Percentiles rank a stretch among this genome's conserved stretches.
phyloP scores from a whole-genome alignment of 2,888 invertebrate species.

The Polyploca ridens region DNA sequence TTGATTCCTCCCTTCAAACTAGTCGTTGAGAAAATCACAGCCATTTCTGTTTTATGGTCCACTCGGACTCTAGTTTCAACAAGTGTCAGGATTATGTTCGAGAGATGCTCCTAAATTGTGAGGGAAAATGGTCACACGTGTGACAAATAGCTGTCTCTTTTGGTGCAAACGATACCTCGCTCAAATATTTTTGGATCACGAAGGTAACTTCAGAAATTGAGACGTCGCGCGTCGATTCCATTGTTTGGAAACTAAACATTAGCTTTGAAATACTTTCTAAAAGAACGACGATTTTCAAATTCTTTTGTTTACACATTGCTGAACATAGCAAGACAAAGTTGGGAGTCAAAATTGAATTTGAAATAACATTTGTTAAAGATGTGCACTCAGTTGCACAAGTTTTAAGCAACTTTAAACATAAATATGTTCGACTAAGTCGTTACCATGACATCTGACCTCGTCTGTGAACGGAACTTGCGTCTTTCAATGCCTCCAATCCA shows the following conservation, averaged over 20 bases:
- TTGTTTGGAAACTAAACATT: not conserved
- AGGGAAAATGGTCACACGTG: conserved; percentile 28
- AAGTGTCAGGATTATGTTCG: conserved; percentile 54
- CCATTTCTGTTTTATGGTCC: conserved; percentile 41
- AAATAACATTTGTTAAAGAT: conserved; percentile 41
- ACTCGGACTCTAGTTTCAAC: conserved; percentile 45
- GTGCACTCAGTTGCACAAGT: conserved; percentile 42
- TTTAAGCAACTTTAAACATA: conserved; percentile 39
- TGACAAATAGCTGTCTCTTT: conserved; percentile 30
- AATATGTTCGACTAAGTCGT: conserved; percentile 35
- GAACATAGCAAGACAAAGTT: not conserved
- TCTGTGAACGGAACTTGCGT: conserved; percentile 22
- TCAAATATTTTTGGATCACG: conserved; percentile 3
- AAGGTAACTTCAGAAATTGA: conserved; percentile 7
- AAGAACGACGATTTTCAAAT: not conserved
- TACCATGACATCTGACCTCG: conserved; percentile 52
- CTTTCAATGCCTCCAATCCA: not conserved
- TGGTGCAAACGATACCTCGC: not conserved
- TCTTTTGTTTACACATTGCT: not conserved
- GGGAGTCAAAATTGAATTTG: not conserved
- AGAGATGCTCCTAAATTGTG: conserved; percentile 38
- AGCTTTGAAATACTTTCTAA: not conserved
- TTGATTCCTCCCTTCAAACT: conserved; percentile 31
- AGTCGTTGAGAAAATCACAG: conserved; percentile 28
- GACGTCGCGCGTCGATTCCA: not conserved